Percentiles rank a stretch among this genome's conserved stretches.
phyloP scores from a whole-genome alignment of 2,888 invertebrate genomes.

The Lithophane ornitopus region DNA sequence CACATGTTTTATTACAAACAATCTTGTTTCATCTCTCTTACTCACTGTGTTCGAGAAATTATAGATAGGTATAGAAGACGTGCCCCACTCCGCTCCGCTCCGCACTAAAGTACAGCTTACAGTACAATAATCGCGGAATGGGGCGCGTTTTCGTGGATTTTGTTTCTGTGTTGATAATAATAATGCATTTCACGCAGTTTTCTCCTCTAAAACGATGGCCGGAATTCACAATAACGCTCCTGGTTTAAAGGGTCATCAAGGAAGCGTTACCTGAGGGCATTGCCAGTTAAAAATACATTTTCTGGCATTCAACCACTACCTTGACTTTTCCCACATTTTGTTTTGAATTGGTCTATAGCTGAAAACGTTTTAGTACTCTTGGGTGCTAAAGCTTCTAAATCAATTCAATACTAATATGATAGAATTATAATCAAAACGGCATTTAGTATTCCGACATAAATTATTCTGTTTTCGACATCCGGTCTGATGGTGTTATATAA shows the following conservation, averaged over 20 bases:
- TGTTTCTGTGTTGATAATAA: no score
- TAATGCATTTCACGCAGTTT: no score
- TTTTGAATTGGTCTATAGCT: background rate
- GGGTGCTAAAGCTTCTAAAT: slow-evolving; percentile 16
- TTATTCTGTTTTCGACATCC: slow-evolving; percentile 33
- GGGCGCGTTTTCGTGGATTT: no score
- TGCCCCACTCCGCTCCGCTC: no score
- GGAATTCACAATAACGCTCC: slow-evolving; percentile 10
- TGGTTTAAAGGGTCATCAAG: slow-evolving; percentile 27
- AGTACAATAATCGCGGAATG: no score
- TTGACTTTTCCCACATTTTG: slow-evolving; percentile 1
- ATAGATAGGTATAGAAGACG: background rate
- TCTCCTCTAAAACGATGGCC: background rate
- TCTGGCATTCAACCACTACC: background rate
- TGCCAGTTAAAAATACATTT: slow-evolving; percentile 4
- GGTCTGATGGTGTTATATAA: slow-evolving; percentile 36
- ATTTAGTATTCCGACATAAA: slow-evolving; percentile 31
- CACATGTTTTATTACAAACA: slow-evolving; percentile 35
- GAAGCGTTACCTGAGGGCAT: slow-evolving; percentile 2
- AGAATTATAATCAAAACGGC: slow-evolving; percentile 11
- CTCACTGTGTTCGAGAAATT: slow-evolving; percentile 8
- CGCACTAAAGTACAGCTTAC: no score
- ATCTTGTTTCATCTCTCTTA: slow-evolving; percentile 10
- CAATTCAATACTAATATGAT: background rate
- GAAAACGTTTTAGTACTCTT: background rate